Percentiles rank a stretch among this genome's conserved stretches.
phyloP scores from a whole-genome alignment of 23 tunicate species.

The Halocynthia aurantium region DNA sequence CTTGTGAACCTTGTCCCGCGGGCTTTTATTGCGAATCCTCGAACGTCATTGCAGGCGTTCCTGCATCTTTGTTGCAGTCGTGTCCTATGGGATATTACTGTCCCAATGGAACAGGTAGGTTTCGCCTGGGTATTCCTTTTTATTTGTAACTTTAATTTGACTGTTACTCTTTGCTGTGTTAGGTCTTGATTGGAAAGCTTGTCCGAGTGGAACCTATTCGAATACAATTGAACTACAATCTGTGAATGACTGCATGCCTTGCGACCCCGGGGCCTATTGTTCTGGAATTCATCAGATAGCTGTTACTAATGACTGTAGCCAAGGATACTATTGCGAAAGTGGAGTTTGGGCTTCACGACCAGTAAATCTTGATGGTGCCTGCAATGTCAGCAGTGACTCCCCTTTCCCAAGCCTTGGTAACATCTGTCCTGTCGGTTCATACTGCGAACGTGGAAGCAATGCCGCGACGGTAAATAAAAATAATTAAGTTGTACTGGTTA shows the following conservation, averaged over 20 bases:
- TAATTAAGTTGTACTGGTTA: not conserved
- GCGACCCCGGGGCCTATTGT: conserved; percentile 62
- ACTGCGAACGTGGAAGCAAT: conserved; percentile 43
- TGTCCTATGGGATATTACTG: conserved; percentile 87
- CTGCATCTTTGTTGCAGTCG: conserved; percentile 30
- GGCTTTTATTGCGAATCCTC: conserved; percentile 61
- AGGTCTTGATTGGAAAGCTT: conserved; percentile 52
- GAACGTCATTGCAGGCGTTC: conserved; percentile 48
- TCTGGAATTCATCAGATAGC: conserved; percentile 43
- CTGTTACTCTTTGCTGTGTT: not conserved
- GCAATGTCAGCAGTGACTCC: conserved; percentile 28
- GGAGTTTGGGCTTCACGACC: conserved; percentile 55
- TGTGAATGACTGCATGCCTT: conserved; percentile 49
- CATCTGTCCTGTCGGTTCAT: conserved; percentile 81
- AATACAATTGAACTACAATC: conserved; percentile 3
- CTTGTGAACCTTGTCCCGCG: conserved; percentile 77
- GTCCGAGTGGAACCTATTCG: conserved; percentile 86
- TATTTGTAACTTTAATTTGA: not conserved
- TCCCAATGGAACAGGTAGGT: conserved; percentile 88
- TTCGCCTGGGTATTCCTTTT: not conserved
- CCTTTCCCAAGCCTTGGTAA: conserved; percentile 59
- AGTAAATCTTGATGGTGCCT: conserved; percentile 14
- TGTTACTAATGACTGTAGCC: conserved; percentile 35
- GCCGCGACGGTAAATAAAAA: not conserved
- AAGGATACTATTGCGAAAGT: conserved; percentile 76